These are phyloP conservation scores for Girardinus metallicus DNA, from an alignment of 2,797 vertebrate genomes.

Conservation along the genomic window DNA sequence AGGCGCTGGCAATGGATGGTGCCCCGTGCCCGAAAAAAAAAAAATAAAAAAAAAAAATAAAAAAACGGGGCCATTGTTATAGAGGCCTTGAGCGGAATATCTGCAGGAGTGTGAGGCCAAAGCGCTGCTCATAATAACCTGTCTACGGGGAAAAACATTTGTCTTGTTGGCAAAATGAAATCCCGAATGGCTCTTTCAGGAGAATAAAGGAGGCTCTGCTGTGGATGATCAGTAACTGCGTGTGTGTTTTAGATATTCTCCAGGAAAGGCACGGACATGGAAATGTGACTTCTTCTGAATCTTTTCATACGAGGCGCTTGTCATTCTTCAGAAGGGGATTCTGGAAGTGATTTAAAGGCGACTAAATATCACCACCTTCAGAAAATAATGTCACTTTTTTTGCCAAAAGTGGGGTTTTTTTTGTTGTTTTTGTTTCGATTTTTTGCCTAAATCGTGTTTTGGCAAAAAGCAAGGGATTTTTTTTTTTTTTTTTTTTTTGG, in stretches of 20 bases:
- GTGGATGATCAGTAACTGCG: slow-evolving; percentile 8
- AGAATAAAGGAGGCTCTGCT: slow-evolving; percentile 19
- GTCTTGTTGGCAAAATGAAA: slow-evolving; percentile 51
- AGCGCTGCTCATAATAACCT: slow-evolving; percentile 62
- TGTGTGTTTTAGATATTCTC: neutral
- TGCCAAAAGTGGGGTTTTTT: too few species aligned
- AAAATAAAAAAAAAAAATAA: slow-evolving; percentile 38
- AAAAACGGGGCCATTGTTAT: slow-evolving; percentile 67
- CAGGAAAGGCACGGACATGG: too few species aligned
- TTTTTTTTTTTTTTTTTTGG: too few species aligned
- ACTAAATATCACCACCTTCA: neutral
- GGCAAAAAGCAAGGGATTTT: too few species aligned
- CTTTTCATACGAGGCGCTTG: neutral
- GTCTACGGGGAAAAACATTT: slow-evolving; percentile 67
- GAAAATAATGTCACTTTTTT: too few species aligned
- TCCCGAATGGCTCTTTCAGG: slow-evolving; percentile 37
- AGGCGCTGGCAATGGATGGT: slow-evolving; percentile 68
- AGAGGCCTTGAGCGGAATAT: slow-evolving; percentile 62
- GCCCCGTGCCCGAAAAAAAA: slow-evolving; percentile 68
- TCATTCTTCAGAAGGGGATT: too few species aligned
- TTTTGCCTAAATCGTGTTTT: too few species aligned
- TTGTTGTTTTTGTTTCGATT: too few species aligned
- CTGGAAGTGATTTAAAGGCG: neutral
- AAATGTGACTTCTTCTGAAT: neutral
- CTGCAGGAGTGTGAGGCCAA: slow-evolving; percentile 60